Conservation (phyloP, 2,888 invertebrate genomes). For the Zele albiditarsus region DNA sequence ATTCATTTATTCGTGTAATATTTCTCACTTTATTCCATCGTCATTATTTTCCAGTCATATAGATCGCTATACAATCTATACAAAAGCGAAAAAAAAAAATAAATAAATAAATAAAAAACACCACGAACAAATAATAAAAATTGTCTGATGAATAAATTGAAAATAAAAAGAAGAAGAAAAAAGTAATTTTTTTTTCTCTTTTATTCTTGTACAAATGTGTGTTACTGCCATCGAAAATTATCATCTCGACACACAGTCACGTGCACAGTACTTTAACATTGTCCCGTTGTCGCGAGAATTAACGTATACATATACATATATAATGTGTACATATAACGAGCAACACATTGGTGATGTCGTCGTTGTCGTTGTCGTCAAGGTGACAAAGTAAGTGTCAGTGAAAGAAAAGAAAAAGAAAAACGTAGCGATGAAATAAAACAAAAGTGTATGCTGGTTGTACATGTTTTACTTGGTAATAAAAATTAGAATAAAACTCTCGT, state of each 20-base stretch:
- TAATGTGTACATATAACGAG: neutral
- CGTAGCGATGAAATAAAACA: neutral
- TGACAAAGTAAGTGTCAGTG: constrained; percentile 14
- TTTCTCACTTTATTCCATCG: neutral
- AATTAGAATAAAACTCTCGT: constrained; percentile 37
- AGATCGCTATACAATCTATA: neutral
- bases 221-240: neutral
- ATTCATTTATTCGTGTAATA: constrained; percentile 9
- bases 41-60: constrained; percentile 47
- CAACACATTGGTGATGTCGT: neutral
- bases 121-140: too few species aligned
- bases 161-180: neutral
- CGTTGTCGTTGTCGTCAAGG: neutral
- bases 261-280: too few species aligned
- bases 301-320: neutral
- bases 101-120: neutral
- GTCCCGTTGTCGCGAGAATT: neutral
- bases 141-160: neutral
- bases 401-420: neutral
- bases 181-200: neutral
- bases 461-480: constrained; percentile 26
- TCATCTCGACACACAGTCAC: neutral
- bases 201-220: neutral
- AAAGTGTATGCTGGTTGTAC: neutral
- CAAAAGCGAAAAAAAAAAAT: neutral